These are phyloP conservation scores for Perccottus glenii DNA, from an alignment of 2,113 vertebrate species.

Conservation along the genomic window DNA sequence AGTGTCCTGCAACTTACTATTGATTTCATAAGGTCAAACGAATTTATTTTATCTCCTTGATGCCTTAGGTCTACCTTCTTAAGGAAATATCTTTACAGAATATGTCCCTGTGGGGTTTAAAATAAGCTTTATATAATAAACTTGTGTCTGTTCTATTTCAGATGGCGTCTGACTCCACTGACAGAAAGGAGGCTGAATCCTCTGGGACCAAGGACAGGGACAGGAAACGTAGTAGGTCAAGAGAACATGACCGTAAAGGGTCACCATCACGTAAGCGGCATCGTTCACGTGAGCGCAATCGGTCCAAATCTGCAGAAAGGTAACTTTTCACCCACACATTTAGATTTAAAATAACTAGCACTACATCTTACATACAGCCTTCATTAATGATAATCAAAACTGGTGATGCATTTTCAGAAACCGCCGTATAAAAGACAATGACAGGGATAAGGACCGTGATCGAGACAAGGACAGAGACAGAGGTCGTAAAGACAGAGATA, in stretches of 20 bases:
- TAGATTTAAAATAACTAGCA: background rate
- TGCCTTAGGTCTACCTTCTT: too few relatives aligned
- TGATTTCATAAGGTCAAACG: too few relatives aligned
- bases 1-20: too few relatives aligned
- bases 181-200: conserved; percentile 88
- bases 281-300: conserved; percentile 89
- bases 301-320: conserved; percentile 92
- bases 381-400: background rate
- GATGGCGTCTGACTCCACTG: conserved; percentile 92
- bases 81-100: too few relatives aligned
- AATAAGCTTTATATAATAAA: too few relatives aligned
- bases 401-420: conserved; percentile 77
- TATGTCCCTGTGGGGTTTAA: background rate
- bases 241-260: conserved; percentile 86
- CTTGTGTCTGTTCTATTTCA: conserved; percentile 41
- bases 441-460: conserved; percentile 85
- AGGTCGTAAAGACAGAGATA: conserved; percentile 88
- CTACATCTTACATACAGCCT: background rate
- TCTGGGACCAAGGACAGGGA: conserved; percentile 87
- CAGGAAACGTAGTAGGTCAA: conserved; percentile 87
- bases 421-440: conserved; percentile 88
- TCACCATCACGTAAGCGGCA: conserved; percentile 87
- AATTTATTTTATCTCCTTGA: too few relatives aligned
- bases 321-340: conserved; percentile 31
- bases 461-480: conserved; percentile 81